Evolutionary conservation across 2,888 invertebrate species (phyloP).

Genomic region (Allophyes oxyacanthae): DNA sequence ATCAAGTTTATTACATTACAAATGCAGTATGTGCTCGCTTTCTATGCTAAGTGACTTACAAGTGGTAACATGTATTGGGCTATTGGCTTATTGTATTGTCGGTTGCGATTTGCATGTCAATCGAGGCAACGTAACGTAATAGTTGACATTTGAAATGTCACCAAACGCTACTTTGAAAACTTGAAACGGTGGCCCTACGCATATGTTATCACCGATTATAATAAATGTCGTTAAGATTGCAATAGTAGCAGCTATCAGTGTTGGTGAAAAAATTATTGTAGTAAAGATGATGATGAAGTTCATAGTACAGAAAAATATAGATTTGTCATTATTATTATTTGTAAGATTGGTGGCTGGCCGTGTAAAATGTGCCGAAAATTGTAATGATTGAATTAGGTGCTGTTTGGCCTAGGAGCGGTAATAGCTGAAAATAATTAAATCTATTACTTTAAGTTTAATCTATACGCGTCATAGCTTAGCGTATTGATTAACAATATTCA

Average conservation of each 20-base stretch:
- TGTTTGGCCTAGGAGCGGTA: too few species aligned
- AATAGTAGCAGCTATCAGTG: constrained; percentile 12
- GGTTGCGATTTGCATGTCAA: constrained; percentile 69
- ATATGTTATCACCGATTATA: constrained; percentile 15
- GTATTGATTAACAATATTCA: too few species aligned
- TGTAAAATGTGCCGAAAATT: too few species aligned
- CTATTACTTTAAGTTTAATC: too few species aligned
- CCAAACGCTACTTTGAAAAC: constrained; percentile 42
- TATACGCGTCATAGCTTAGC: too few species aligned
- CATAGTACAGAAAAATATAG: too few species aligned
- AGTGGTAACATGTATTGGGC: constrained; percentile 67
- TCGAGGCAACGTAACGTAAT: constrained; percentile 59
- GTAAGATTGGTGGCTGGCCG: too few species aligned
- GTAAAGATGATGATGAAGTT: not conserved
- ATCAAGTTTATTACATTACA: constrained; percentile 72
- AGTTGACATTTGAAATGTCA: constrained; percentile 65
- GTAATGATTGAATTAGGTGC: too few species aligned
- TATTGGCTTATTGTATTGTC: constrained; percentile 67
- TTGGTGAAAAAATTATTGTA: not conserved
- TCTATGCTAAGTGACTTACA: constrained; percentile 78
- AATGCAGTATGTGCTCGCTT: constrained; percentile 67
- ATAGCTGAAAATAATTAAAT: too few species aligned
- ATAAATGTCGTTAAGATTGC: constrained; percentile 36
- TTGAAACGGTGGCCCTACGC: constrained; percentile 38
- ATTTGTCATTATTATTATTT: too few species aligned